Base-by-base conservation (phyloP, 2,888 invertebrate genomes). In the Lasius fuliginosus region DNA sequence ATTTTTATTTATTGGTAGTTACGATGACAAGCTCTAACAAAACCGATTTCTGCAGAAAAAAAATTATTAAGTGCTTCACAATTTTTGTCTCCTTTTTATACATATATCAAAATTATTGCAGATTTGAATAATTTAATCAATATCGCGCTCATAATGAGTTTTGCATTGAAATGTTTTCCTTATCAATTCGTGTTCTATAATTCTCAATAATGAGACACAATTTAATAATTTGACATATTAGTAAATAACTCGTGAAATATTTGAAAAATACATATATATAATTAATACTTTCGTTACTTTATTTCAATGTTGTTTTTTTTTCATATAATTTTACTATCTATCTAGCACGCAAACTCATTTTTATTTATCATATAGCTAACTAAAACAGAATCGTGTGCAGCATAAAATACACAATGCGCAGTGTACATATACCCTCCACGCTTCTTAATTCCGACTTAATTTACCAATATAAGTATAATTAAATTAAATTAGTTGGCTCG, bases 321-420 rank as follows among this genome's bases (percentile, higher is more conserved):
- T 23, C 15, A 33, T 8, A 2, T 58, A 68, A 77, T 42, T 67
- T 58, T 5, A n/a, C 12, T 53, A 9, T 42, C 56, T 56, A 33
- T 15, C 40, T 46, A 65, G 5, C 6, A 12, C 12, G 11, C 30
- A 33, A 40, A 46, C 12, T 23, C 30, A 8, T 77, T 40, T 30
- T 68, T 77, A 9, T 30, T 42, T 42, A 23, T 56, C 49, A 33
- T 23, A 15, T 4, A 30, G 15, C 15, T n/a, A 67, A 68, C n/a
- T 40, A 30, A 77, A 68, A 77, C 27, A 33, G 30, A 79, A 71
- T 81, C 46, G 79, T 71, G 60, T 81, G 73, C 73, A 8, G 46
- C 56, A 5, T 23, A 64, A 33, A 60, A 23, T 18, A 53, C 3
- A 62, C 62, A 46, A 58, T 36, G 74, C 33, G 95, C 95, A 15